Evolutionary conservation across 2,113 vertebrate species (phyloP), one percentile per base, ranked within the genome.

Genomic region (Pollimyrus isidori): DNA sequence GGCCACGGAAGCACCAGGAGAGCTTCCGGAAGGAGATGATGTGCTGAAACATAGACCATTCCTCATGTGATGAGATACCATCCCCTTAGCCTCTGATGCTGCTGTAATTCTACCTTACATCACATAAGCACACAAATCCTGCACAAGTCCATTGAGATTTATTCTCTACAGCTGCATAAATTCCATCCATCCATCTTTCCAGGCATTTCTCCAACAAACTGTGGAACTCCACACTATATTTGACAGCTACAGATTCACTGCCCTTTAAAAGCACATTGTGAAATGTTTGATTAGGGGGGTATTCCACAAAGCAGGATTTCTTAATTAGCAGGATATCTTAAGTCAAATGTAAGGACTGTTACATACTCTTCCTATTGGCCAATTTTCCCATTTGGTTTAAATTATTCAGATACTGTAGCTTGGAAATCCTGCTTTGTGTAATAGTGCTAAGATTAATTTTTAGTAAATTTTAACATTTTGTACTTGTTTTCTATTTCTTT

Each of bases 1-100:
- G 89, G 88, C 90, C 91, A 90, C 86, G 7, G 91, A 92, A 62
- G 90, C 89, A 90, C 92, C 87, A 92, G 91, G 91, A 92, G 92
- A 92, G 87, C 90, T 62, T 89, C 92, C 6, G 80, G 91, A 93
- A 90, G 91, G 91, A 92, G 92, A 93, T 92, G 92, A 92, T 53
- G 4, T 15, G 7, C 85, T 17, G 94, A 91, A 92, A 92, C 92
- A 92, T 87, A 82, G 52, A 48, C 19, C 89, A 65, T 90, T 92
- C 90, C 90, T 89, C 87, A 15, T 91, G 89, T 94, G 91, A 90
- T 89, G 30, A 58, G 56, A 23, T 0, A 69, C n/a, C 4, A 11
- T 50, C 46, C 26, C 15, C 50, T 56, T 56, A 50, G 26, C 7
- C n/a, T 17, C n/a, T 35, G 4, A 42, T 17, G 15, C n/a, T 35